Percentiles rank a stretch among this genome's conserved stretches.
phyloP scores from a whole-genome alignment of 2,113 vertebrate species.

The Pelvicachromis taeniatus region DNA sequence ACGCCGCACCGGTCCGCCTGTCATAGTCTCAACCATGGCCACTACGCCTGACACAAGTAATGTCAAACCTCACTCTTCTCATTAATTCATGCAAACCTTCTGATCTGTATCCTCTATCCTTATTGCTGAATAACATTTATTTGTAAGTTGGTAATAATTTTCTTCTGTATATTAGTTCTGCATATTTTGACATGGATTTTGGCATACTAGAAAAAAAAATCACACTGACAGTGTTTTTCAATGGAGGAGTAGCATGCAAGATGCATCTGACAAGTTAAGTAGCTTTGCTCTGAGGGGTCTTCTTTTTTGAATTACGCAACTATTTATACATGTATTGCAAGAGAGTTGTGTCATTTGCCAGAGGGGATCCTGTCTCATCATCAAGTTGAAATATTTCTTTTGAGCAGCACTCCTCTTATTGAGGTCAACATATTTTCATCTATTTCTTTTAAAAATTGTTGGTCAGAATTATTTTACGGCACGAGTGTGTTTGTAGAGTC shows the following conservation, averaged over 20 bases:
- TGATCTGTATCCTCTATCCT: not conserved
- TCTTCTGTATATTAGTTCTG: not conserved
- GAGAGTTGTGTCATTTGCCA: slow-evolving; percentile 58
- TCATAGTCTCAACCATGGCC: slow-evolving; percentile 92
- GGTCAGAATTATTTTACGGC: not conserved
- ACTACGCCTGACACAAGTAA: slow-evolving; percentile 93
- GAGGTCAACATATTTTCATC: slow-evolving; percentile 28
- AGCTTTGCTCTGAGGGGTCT: slow-evolving; percentile 51
- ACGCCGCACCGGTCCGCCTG: slow-evolving; percentile 89
- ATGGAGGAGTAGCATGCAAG: slow-evolving; percentile 29
- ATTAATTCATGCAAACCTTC: not conserved
- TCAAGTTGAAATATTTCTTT: slow-evolving; percentile 35
- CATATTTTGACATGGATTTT: not conserved
- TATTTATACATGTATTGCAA: slow-evolving; percentile 55
- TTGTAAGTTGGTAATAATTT: not conserved
- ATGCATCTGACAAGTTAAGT: slow-evolving; percentile 61
- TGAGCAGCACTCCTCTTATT: slow-evolving; percentile 26
- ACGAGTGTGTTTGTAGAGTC: not conserved
- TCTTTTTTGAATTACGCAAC: slow-evolving; percentile 41
- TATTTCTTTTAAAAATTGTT: not conserved
- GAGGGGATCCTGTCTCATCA: slow-evolving; percentile 51
- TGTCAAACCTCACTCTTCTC: slow-evolving; percentile 2
- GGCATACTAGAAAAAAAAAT: not conserved
- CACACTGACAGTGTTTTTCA: slow-evolving; percentile 24
- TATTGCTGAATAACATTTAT: not conserved